Evolutionary conservation across 2,797 vertebrate species (phyloP), one percentile per base, ranked within the genome.

Genomic region (Sebastes steindachneri): DNA sequence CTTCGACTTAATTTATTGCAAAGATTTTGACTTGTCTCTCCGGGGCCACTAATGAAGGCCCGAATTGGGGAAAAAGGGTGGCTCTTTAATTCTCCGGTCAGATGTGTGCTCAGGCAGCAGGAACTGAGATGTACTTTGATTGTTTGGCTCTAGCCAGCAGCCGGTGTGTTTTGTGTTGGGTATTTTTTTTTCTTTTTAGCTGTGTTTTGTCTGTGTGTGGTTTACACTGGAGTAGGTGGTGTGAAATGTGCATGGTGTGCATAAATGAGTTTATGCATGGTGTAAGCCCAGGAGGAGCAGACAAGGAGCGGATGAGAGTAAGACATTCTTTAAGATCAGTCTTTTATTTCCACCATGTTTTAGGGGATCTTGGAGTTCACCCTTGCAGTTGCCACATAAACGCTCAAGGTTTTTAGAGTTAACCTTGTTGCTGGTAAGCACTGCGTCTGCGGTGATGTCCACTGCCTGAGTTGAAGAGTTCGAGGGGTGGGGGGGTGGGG

Each of bases 221-320:
- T 91, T 94, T 94, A 94, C 94, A 88, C 87, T 88, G 79, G 71
- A 86, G 75, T 72, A 57, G 92, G 86, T 88, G 90, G 86, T 85
- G 95, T 96, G 93, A 95, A 96, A 94, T 98, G 97, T 97, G 97
- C 96, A 96, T 93, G 86, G 92, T 78, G 94, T 99, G 98, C 98
- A 99, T 99, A 99, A 97, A 94, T 94, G 86, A 94, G 92, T 93
- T 94, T 94, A 94, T 94, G 91, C 93, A 91, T 80, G 79, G 89
- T 91, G 91, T 90, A 86, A 89, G 83, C 92, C 91, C 68, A 78
- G 68, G 53, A 75, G 62, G 85, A 79, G 80, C 87, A 85, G 86
- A 79, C 58, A 1, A 4, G 68, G 58, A 73, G 54, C 64, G 28
- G 54, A 70, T 33, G 79, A 88, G 28, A 17, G 35, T 31, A 53